Evolutionary conservation across 2,888 invertebrate species (phyloP).

Genomic region (Teleiodes luculella): DNA sequence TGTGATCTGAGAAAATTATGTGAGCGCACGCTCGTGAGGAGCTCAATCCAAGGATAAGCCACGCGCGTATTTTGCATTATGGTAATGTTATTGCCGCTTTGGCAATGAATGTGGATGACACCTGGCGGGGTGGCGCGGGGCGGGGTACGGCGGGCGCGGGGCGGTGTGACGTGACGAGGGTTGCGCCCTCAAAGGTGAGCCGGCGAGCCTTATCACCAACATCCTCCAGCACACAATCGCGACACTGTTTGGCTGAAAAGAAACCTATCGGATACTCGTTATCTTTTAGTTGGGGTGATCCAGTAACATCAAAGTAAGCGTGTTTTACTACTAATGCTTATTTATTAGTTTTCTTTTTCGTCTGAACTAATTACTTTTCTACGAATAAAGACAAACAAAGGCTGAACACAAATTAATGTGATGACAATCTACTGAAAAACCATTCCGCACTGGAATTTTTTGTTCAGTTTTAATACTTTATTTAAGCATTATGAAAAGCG

Average conservation of each 20-base stretch:
- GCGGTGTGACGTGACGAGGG: slow-evolving; percentile 11
- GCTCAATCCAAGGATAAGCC: slow-evolving; percentile 32
- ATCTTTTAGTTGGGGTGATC: not conserved
- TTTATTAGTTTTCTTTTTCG: not conserved
- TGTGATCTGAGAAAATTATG: slow-evolving; percentile 32
- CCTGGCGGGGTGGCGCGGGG: slow-evolving; percentile 35
- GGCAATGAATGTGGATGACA: slow-evolving; percentile 11
- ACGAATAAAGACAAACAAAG: no score
- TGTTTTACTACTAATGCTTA: no score
- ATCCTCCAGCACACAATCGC: slow-evolving; percentile 20
- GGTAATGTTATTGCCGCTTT: slow-evolving; percentile 21
- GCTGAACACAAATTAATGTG: no score
- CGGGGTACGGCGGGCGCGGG: no score
- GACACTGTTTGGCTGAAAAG: slow-evolving; percentile 15
- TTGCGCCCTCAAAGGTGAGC: slow-evolving; percentile 14
- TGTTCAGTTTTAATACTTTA: no score
- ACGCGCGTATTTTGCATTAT: slow-evolving; percentile 29
- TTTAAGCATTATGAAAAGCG: no score
- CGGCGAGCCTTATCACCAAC: slow-evolving; percentile 14
- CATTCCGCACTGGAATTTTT: no score
- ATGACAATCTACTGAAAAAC: no score
- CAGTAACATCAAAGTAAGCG: no score
- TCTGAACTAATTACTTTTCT: no score
- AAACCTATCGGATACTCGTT: slow-evolving; percentile 4
- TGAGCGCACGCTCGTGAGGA: slow-evolving; percentile 26